phyloP scores from a whole-genome alignment of 2,797 vertebrate species.

The Chiloscyllium punctatum region DNA sequence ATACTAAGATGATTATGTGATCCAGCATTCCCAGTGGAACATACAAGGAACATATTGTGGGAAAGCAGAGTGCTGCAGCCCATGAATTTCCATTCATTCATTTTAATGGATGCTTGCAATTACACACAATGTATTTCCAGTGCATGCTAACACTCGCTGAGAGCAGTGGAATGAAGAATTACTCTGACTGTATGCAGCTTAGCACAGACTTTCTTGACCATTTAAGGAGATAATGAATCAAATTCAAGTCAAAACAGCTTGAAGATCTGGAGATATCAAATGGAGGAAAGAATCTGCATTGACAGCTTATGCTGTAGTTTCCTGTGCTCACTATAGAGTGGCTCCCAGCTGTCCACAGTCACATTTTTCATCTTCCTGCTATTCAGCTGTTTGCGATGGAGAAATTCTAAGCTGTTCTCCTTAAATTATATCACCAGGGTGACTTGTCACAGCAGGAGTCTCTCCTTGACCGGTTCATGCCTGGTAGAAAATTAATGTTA shows the following conservation, averaged over 20 bases:
- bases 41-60: background rate
- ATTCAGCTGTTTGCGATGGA: conserved; percentile 22
- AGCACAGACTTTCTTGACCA: background rate
- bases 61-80: background rate
- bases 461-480: too few relatives aligned
- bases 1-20: background rate
- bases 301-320: background rate
- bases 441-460: background rate
- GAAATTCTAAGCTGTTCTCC: background rate
- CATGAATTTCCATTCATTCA: background rate
- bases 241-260: background rate
- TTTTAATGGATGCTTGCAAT: background rate
- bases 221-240: background rate
- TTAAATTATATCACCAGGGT: background rate
- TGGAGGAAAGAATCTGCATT: background rate
- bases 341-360: background rate
- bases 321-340: background rate
- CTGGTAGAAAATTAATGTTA: background rate
- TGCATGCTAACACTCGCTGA: background rate
- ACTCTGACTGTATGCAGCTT: background rate
- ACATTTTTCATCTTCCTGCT: background rate
- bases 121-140: background rate
- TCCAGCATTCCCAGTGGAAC: background rate
- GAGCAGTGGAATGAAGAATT: background rate
- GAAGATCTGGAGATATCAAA: background rate